Conservation (phyloP, 2,888 invertebrate genomes). For the Ischnus inquisitorius region DNA sequence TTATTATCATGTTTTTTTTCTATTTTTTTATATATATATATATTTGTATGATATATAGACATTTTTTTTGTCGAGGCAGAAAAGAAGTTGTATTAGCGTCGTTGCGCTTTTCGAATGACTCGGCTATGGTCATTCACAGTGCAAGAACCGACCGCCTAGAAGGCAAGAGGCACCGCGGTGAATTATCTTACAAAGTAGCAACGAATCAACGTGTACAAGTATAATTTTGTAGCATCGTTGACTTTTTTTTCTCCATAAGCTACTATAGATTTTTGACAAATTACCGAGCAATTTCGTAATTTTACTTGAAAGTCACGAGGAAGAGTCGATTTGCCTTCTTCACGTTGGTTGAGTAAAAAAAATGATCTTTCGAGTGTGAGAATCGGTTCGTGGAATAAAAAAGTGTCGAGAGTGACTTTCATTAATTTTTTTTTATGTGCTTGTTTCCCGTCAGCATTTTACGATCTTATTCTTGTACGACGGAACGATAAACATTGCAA, state of each 20-base stretch:
- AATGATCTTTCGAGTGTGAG: neutral
- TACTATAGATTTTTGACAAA: neutral
- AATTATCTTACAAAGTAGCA: neutral
- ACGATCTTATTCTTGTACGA: neutral
- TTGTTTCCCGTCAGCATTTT: neutral
- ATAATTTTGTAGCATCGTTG: neutral
- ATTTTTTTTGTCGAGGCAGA: neutral
- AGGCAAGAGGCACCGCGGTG: neutral
- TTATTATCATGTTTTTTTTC: constrained; percentile 76
- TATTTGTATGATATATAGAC: too few relatives aligned
- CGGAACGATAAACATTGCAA: neutral
- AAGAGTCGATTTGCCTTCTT: neutral
- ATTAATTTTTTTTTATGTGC: neutral
- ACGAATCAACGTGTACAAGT: neutral
- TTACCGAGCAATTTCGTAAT: constrained; percentile 1
- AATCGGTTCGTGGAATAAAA: neutral
- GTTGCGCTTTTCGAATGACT: constrained; percentile 18
- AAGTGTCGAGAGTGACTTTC: neutral
- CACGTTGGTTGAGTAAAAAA: neutral
- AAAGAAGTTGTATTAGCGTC: constrained; percentile 14
- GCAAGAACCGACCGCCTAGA: constrained; percentile 3
- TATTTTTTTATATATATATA: constrained; percentile 36
- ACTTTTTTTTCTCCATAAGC: neutral
- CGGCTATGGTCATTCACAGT: neutral
- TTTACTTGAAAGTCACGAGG: neutral